phyloP scores from a whole-genome alignment of 2,888 invertebrate genomes.

The Aphrophora alni region DNA sequence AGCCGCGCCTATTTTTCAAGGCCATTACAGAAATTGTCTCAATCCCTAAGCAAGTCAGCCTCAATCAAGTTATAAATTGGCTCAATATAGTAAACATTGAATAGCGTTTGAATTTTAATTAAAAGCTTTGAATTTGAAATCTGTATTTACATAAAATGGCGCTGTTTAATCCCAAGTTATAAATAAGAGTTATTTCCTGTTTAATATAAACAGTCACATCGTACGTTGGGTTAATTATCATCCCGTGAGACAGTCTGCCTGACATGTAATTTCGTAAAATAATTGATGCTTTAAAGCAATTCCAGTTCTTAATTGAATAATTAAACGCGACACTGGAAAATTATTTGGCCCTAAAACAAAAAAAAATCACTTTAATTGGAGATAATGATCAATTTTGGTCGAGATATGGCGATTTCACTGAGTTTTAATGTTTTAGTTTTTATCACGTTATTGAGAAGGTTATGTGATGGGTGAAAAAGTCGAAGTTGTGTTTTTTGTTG shows the following conservation, averaged over 20 bases:
- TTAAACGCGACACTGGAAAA: neutral
- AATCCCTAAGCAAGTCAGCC: neutral
- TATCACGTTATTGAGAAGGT: too few relatives aligned
- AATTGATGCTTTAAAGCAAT: neutral
- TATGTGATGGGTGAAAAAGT: too few relatives aligned
- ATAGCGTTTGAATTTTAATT: neutral
- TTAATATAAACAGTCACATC: neutral
- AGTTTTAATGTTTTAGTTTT: too few relatives aligned
- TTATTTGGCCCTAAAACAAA: neutral
- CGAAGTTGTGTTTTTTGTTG: too few relatives aligned
- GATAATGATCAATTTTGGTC: neutral
- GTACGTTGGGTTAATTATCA: neutral
- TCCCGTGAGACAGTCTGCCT: neutral
- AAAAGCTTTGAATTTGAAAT: neutral
- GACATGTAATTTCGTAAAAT: neutral
- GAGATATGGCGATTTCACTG: neutral
- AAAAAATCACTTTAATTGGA: neutral
- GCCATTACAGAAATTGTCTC: neutral
- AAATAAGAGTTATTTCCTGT: neutral
- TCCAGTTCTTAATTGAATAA: neutral
- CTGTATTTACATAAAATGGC: neutral
- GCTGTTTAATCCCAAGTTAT: neutral
- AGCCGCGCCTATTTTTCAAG: neutral
- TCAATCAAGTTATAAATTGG: neutral
- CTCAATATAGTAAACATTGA: slow-evolving; percentile 9